These are phyloP conservation scores for Apis florea DNA, from an alignment of 1,140 invertebrate species.

Conservation along the genomic window DNA sequence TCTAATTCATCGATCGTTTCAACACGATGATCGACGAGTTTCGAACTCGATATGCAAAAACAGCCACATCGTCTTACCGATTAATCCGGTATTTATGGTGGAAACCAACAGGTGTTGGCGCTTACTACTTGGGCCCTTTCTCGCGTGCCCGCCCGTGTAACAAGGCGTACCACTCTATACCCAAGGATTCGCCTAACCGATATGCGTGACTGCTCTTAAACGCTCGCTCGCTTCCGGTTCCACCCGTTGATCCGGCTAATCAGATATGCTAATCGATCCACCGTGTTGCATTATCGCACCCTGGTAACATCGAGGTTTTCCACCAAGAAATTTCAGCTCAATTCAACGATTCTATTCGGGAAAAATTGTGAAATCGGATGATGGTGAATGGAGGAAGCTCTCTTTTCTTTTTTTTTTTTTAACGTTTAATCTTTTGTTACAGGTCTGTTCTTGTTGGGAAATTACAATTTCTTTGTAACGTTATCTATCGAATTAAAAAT, in stretches of 20 bases:
- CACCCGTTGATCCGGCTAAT: conserved; percentile 51
- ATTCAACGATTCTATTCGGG: not conserved
- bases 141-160: conserved; percentile 62
- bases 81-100: conserved; percentile 67
- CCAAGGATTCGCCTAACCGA: conserved; percentile 61
- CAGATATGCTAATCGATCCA: conserved; percentile 52
- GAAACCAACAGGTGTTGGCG: conserved; percentile 66
- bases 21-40: not conserved
- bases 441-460: not conserved
- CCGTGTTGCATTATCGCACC: not conserved
- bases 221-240: conserved; percentile 59
- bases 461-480: not conserved
- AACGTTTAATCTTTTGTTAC: not conserved
- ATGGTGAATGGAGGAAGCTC: too few species aligned
- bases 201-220: conserved; percentile 65
- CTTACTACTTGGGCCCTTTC: conserved; percentile 47
- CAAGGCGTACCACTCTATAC: conserved; percentile 67
- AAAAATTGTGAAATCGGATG: too few species aligned
- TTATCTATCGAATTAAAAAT: not conserved
- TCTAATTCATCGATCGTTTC: not conserved
- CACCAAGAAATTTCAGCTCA: not conserved
- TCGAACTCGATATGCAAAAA: conserved; percentile 10
- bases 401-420: not conserved
- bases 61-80: conserved; percentile 50
- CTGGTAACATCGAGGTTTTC: conserved; percentile 1